A percentile compares a stretch with the other conserved stretches of the same genome.
Evolutionary conservation across 2,113 vertebrate species (phyloP).

Genomic region (Coptodon rendalli): DNA sequence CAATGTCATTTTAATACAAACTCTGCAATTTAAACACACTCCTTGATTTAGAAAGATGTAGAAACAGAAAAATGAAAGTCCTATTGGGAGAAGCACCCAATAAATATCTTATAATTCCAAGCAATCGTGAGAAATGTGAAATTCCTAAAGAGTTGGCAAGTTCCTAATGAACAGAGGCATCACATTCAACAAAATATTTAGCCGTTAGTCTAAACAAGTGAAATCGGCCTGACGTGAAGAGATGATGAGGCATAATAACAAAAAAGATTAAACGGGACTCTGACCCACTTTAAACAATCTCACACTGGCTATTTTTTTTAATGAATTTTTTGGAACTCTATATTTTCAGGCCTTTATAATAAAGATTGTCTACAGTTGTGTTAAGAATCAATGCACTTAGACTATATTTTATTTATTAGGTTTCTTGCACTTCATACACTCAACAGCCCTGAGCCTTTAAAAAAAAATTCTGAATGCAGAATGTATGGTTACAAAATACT

Average conservation of each 20-base stretch:
- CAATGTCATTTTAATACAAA: neutral
- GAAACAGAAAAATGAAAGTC: neutral
- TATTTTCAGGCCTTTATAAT: neutral
- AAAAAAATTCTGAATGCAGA: neutral
- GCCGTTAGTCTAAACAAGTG: neutral
- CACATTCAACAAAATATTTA: neutral
- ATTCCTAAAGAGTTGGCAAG: neutral
- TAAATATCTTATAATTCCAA: neutral
- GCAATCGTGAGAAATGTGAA: neutral
- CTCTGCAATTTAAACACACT: neutral
- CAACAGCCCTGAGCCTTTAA: conserved; percentile 27
- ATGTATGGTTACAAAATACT: neutral
- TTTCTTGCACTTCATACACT: neutral
- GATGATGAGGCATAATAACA: neutral
- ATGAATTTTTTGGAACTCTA: neutral
- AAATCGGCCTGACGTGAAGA: neutral
- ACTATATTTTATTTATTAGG: neutral
- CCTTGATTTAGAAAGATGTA: neutral
- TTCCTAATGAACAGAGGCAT: neutral
- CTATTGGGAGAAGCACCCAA: fast-evolving
- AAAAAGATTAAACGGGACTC: neutral
- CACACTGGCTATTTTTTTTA: neutral
- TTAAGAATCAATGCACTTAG: neutral
- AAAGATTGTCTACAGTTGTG: neutral
- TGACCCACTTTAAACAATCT: conserved; percentile 22